These are phyloP conservation scores for Drosophila quinaria DNA, from an alignment of 2,888 invertebrate genomes.

Conservation along the genomic window DNA sequence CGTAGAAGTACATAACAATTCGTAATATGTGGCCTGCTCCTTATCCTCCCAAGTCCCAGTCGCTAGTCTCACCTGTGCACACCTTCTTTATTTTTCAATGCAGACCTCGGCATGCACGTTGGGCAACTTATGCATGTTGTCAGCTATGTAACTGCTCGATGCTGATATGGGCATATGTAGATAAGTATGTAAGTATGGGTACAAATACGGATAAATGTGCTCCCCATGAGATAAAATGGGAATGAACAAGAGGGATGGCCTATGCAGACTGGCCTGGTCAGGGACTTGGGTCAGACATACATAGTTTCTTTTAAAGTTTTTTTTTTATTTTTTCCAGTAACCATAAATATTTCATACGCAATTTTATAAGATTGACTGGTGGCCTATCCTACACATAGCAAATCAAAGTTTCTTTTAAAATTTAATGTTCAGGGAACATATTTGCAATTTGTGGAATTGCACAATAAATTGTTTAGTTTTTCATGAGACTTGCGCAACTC, in stretches of 20 bases:
- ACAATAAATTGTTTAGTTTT: conserved; percentile 67
- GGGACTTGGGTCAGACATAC: conserved; percentile 28
- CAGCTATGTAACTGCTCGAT: conserved; percentile 41
- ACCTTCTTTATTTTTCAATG: conserved; percentile 38
- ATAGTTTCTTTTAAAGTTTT: conserved; percentile 4
- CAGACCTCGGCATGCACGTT: conserved; percentile 60
- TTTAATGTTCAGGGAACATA: conserved; percentile 50
- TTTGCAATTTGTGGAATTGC: conserved; percentile 55
- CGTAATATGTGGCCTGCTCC: conserved; percentile 1
- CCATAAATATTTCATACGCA: conserved; percentile 73
- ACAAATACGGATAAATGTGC: conserved; percentile 14
- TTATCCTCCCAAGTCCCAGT: background rate
- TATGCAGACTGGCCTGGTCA: conserved; percentile 21
- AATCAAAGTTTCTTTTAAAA: conserved; percentile 73
- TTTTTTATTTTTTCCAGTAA: conserved; percentile 33
- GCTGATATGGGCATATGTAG: conserved; percentile 13
- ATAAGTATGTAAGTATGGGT: conserved; percentile 3
- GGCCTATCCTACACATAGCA: conserved; percentile 31
- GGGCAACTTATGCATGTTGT: conserved; percentile 49
- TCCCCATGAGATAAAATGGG: conserved; percentile 1
- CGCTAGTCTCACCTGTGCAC: conserved; percentile 4
- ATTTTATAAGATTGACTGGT: conserved; percentile 58
- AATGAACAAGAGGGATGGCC: background rate
- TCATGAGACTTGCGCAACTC: conserved; percentile 33
- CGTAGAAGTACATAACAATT: conserved; percentile 4